A percentile compares a stretch with the other conserved stretches of the same genome.
Evolutionary conservation across 2,113 vertebrate species (phyloP).

Genomic region (Otocyon megalotis): DNA sequence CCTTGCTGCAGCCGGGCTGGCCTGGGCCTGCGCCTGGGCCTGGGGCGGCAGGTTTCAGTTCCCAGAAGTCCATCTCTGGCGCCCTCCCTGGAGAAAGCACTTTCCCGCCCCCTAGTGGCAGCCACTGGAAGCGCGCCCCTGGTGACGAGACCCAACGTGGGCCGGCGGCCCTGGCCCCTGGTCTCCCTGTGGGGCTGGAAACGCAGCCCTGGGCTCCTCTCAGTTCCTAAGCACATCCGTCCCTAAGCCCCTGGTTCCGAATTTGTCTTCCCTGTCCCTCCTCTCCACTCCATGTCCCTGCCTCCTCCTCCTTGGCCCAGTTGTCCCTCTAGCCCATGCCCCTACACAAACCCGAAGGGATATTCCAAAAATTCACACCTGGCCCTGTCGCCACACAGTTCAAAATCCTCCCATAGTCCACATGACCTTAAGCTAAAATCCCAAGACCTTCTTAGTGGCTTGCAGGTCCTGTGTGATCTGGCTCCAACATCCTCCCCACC

Average conservation of each 20-base stretch:
- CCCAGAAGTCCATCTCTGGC: too few relatives aligned
- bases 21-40: background rate
- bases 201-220: background rate
- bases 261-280: background rate
- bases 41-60: background rate
- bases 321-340: background rate
- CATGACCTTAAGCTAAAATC: background rate
- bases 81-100: background rate
- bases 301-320: background rate
- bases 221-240: background rate
- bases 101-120: conserved; percentile 45
- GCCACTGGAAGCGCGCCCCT: background rate
- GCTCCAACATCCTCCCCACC: too few relatives aligned
- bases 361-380: background rate
- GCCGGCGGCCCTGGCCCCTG: fast-evolving
- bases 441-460: background rate
- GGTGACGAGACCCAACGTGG: background rate
- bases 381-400: background rate
- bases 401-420: background rate
- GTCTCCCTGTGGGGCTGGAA: background rate
- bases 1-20: background rate
- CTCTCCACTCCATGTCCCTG: background rate
- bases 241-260: background rate
- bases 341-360: background rate
- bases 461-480: background rate